Evolutionary conservation across 2,113 vertebrate species (phyloP), one percentile per base, ranked within the genome.

Genomic region (Lanius ludovicianus): DNA sequence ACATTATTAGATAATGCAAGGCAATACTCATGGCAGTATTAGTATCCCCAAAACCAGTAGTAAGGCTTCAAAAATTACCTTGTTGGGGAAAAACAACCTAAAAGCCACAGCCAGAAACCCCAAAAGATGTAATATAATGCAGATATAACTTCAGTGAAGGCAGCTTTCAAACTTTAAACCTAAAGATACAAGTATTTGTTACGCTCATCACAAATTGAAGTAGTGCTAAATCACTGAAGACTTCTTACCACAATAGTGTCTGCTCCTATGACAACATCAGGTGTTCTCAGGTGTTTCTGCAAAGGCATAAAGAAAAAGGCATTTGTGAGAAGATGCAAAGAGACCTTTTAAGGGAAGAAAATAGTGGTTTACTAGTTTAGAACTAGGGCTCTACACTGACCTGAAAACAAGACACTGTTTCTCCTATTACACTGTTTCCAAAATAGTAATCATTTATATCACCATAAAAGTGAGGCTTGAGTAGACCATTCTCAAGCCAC

Each of bases 181-280:
- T 56, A 37, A 86, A 67, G 11, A 63, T 25, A 47, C 3, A 62
- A 46, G 7, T 46, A 57, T 87, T 90, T 84, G 60, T 56, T 59
- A 67, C 6, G 12, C 6, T 59, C 30, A 5, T 15, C 10, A 67
- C 46, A 70, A 65, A 60, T 14, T 41, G 52, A 92, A 71, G 17
- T 33, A 69, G 79, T 25, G 16, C 18, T 70, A 59, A 86, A 78
- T n/a, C 31, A 82, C 9, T 13, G 3, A 68, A 81, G 17, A 39
- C 24, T 81, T 94, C 98, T 99, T 98, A 99, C 99, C 98, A 99
- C 99, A 49, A 99, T 98, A 15, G 99, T 99, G 96, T 99, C 99
- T 12, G 99, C 99, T 87, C 99, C 99, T 33, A 99, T 99, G 71
- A 99, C 99, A 39, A 99, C 81, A 95, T 99, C 98, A 11, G 99